Evolutionary conservation across 64 coral and sea anemone genomes (phyloP), one percentile per base, ranked within the genome.

Genomic region (Montipora foliosa): DNA sequence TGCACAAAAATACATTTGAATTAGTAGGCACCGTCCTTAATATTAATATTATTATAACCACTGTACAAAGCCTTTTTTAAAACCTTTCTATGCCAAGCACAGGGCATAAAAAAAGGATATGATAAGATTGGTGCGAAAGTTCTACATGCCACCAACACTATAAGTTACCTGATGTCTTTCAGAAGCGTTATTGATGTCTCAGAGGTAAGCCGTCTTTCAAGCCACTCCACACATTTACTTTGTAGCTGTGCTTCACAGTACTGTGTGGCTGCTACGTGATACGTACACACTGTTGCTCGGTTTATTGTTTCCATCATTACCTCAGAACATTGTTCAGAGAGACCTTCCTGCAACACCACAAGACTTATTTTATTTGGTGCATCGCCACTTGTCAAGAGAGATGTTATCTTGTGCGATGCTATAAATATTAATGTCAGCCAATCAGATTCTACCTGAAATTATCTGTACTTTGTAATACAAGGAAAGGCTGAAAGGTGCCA

Each of bases 231-330:
- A 95, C 98, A 99, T 47, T 95, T 96, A 8, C 66, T 90, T 86
- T 92, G 16, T 1, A 94, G 78, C 19, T 12, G 51, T 20, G 48
- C 78, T 60, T 99, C 94, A 21, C 98, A 95, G 88, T 99, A 99
- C 59, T 89, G 83, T 51, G 49, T 84, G 29, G 95, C 95, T 51
- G 98, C 98, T 1, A 55, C 24, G 20, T 94, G 67, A 57, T 99
- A 99, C 11, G 90, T 78, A 77, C 97, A 99, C 10, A 99, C 97
- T 69, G 95, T 99, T 16, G 91, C 78, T 49, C 67, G 92, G 58
- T 96, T 96, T 6, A 99, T 96, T 8, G 95, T 96, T 52, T 99
- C 97, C 53, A 96, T 29, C 97, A 99, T 99, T 48, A 89, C 91
- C 68, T 94, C 87, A n/a, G 92, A 49, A 94, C 97, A 99, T 19